A percentile compares a stretch with the other conserved stretches of the same genome.
These are phyloP conservation scores for Sylvilagus floridanus DNA, from an alignment of 2,797 vertebrate species.

Conservation along the genomic window DNA sequence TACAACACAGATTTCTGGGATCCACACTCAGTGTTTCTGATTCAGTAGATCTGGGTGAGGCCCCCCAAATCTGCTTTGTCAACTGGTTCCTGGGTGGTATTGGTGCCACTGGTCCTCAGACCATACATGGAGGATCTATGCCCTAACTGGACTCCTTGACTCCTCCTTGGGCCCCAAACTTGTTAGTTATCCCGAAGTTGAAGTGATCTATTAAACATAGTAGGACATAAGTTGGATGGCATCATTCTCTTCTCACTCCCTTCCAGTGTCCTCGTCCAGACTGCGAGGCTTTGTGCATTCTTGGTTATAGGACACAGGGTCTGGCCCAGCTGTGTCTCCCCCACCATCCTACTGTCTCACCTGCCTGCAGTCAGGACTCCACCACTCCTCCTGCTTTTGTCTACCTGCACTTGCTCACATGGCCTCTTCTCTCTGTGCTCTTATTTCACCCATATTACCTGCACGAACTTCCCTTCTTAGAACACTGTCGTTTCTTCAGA, in stretches of 20 bases:
- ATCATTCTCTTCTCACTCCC: not conserved
- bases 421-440: not conserved
- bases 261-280: not conserved
- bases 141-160: not conserved
- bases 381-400: not conserved
- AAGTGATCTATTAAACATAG: not conserved
- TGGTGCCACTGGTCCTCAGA: not conserved
- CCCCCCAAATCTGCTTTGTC: not conserved
- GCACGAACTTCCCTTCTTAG: not conserved
- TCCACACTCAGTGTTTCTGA: not conserved
- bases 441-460: not conserved
- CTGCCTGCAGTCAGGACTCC: not conserved
- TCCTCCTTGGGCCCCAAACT: not conserved
- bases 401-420: no score
- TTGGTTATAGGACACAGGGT: rapidly evolving
- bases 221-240: not conserved
- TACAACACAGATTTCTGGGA: not conserved
- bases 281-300: not conserved
- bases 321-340: not conserved
- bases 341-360: not conserved
- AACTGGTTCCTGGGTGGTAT: not conserved
- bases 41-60: not conserved
- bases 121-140: not conserved
- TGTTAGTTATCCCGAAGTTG: not conserved
- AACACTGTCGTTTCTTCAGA: not conserved